A percentile compares a stretch with the other conserved stretches of the same genome.
Evolutionary conservation across 2,113 vertebrate genomes (phyloP).

Genomic region (Amblyornis subalaris): DNA sequence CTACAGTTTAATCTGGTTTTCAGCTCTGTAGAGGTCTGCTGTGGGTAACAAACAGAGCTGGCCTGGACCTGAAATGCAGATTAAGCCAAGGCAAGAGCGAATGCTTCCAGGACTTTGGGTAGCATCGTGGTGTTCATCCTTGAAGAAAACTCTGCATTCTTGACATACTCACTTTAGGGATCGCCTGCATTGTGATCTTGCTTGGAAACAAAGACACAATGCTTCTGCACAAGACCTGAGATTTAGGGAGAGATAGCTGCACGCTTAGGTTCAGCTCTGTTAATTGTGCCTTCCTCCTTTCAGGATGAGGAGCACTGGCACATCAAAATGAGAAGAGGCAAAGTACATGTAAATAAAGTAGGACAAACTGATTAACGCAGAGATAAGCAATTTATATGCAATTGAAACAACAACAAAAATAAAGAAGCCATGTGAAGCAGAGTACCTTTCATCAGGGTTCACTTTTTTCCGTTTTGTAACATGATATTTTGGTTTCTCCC

Average conservation of each 20-base stretch:
- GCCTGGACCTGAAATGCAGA: neutral
- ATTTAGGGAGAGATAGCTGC: neutral
- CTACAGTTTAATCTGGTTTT: neutral
- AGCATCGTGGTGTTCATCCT: neutral
- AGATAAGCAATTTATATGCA: neutral
- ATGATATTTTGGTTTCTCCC: neutral
- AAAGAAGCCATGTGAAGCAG: neutral
- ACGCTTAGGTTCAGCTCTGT: neutral
- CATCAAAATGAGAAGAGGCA: neutral
- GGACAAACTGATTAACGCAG: neutral
- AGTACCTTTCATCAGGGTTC: neutral
- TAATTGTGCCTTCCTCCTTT: neutral
- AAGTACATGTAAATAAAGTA: neutral
- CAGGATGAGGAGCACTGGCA: neutral
- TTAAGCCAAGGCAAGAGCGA: neutral
- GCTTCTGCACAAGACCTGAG: neutral
- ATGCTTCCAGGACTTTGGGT: neutral
- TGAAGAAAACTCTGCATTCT: neutral
- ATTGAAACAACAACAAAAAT: neutral
- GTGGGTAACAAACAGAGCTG: neutral
- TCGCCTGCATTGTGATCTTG: neutral
- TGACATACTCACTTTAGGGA: neutral
- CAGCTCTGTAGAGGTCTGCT: neutral
- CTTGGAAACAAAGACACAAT: accelerated
- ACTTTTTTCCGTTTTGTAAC: neutral